Evolutionary conservation across 35 echinoderm and acorn worm genomes (phyloP), one percentile per base, ranked within the genome.

Genomic region (Ophioderma brevispina): DNA sequence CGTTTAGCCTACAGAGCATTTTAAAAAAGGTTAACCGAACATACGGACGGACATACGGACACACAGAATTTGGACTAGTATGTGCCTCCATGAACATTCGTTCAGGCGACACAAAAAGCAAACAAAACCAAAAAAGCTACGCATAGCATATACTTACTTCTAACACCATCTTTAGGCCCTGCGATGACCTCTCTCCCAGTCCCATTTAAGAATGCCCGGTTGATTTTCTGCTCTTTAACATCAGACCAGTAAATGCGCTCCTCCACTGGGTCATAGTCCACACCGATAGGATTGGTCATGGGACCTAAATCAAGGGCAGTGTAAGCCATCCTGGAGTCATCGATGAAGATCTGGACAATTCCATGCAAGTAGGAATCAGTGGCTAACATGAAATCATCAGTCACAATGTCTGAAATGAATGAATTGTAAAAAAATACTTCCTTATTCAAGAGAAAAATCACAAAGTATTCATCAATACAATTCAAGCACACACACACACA

Each of bases 271-370:
- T 91, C 90, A 78, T 78, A 91, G 75, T 82, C 82, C 15, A 91
- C 32, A 10, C 82, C 90, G 0, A 91, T 84, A 35, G 90, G 82
- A 37, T 83, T 76, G 25, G 52, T 85, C 55, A 52, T 55, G 1
- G 63, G 41, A 11, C 84, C 90, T 14, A 91, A 50, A 8, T 84
- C 81, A 28, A 91, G 70, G 35, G 90, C 82, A 32, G 90, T 38
- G 76, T 85, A 91, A 15, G 33, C 31, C 11, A 64, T 23, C 31
- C 32, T 49, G 17, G 81, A 30, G 23, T 28, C 39, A 28, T 84
- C 46, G 19, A 91, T 40, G 30, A 59, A 77, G 31, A 91, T 79
- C 82, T 91, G 90, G 17, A 91, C 85, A 75, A 91, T 91, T 25
- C 82, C 82, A 33, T 84, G 90, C 5, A 91, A 35, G 76, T 79